A percentile compares a stretch with the other conserved stretches of the same genome.
Evolutionary conservation across 2,797 vertebrate species (phyloP).

Genomic region (Ctenosaura bakeri): DNA sequence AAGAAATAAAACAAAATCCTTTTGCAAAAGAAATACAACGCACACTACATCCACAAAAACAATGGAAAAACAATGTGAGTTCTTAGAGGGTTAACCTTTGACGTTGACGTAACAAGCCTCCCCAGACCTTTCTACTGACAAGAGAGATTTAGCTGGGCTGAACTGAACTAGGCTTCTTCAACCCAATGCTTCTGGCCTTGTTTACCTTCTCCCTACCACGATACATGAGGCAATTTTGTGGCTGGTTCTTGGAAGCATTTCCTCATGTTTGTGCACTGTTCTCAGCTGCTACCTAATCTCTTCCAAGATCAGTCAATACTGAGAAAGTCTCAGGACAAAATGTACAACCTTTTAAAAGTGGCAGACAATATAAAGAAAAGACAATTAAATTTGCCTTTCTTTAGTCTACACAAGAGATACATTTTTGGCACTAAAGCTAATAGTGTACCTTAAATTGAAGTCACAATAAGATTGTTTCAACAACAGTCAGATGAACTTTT

Average conservation of each 20-base stretch:
- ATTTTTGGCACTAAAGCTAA: background rate
- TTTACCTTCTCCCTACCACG: background rate
- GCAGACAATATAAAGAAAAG: background rate
- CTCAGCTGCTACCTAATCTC: slow-evolving; percentile 18
- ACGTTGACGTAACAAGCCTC: background rate
- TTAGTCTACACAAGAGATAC: background rate
- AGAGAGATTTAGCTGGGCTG: background rate
- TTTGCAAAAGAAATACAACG: background rate
- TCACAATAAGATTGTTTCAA: background rate
- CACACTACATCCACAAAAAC: background rate
- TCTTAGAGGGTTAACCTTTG: background rate
- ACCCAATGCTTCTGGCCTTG: background rate
- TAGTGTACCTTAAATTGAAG: background rate
- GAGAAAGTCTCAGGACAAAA: slow-evolving; percentile 11
- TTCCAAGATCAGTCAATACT: slow-evolving; percentile 27
- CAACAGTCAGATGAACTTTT: background rate
- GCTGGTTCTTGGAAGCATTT: slow-evolving; percentile 13
- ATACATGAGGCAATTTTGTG: background rate
- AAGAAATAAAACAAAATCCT: background rate
- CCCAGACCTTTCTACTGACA: background rate
- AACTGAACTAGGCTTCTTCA: background rate
- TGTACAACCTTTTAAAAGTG: slow-evolving; percentile 3
- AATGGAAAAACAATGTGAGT: background rate
- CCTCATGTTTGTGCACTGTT: slow-evolving; percentile 8
- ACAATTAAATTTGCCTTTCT: slow-evolving; percentile 12